These are phyloP conservation scores for Eubasilissa splendida DNA, from an alignment of 2,888 invertebrate genomes.

Conservation along the genomic window DNA sequence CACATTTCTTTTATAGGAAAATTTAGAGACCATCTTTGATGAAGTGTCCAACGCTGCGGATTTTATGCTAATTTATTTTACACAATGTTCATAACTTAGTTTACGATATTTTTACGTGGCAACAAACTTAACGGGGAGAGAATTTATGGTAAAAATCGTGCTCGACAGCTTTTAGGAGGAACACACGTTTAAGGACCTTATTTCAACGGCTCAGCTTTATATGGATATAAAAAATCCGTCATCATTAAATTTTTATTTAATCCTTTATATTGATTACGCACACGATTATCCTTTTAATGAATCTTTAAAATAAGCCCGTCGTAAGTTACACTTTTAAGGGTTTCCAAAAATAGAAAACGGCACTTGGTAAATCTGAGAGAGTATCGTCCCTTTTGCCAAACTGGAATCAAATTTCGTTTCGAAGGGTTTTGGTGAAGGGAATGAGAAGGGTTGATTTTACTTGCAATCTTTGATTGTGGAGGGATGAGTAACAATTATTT, in stretches of 20 bases:
- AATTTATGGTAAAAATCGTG: constrained; percentile 35
- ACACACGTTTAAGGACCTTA: constrained; percentile 16
- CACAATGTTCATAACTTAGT: constrained; percentile 33
- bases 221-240: constrained; percentile 19
- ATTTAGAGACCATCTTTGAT: not conserved
- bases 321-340: not conserved
- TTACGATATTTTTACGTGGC: constrained; percentile 41
- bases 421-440: no score
- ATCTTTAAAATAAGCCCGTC: not conserved
- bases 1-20: not conserved
- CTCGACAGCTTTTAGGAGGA: constrained; percentile 11
- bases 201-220: constrained; percentile 3
- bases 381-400: not conserved
- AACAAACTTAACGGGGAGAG: constrained; percentile 37
- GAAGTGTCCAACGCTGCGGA: not conserved
- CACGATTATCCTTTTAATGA: constrained; percentile 19
- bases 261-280: constrained; percentile 3
- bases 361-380: not conserved
- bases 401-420: no score
- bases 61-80: constrained; percentile 47
- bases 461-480: no score
- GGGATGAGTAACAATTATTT: no score
- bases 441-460: no score
- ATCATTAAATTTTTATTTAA: constrained; percentile 19
- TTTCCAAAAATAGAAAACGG: not conserved